Evolutionary conservation across 2,888 invertebrate species (phyloP).

Genomic region (Drosophila acutilabella): DNA sequence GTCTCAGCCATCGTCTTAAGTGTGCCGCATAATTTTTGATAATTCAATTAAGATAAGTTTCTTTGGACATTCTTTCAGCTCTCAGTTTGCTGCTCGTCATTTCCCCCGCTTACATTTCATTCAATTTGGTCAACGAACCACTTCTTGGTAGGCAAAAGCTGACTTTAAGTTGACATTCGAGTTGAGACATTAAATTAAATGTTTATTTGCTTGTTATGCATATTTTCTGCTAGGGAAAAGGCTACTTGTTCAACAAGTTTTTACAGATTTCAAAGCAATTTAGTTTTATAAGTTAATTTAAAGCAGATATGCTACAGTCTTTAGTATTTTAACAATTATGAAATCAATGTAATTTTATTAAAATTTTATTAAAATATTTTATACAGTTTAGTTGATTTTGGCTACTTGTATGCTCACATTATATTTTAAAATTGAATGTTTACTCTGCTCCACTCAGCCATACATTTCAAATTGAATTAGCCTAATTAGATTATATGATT

Average conservation of each 20-base stretch:
- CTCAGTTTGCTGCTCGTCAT: background rate
- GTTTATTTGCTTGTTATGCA: conserved; percentile 66
- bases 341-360: background rate
- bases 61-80: conserved; percentile 39
- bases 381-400: background rate
- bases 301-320: background rate
- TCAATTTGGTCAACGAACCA: conserved; percentile 53
- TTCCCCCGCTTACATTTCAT: conserved; percentile 41
- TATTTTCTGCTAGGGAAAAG: conserved; percentile 32
- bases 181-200: conserved; percentile 66
- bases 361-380: conserved; percentile 8
- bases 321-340: background rate
- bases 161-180: conserved; percentile 51
- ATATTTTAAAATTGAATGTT: conserved; percentile 3
- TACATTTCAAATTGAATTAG: conserved; percentile 51
- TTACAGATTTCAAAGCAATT: background rate
- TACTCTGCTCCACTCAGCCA: conserved; percentile 28
- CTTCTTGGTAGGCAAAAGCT: background rate
- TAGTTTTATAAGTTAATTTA: background rate
- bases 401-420: background rate
- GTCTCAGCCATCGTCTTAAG: conserved; percentile 55
- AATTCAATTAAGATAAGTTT: conserved; percentile 79
- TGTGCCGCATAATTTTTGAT: conserved; percentile 75
- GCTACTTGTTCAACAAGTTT: background rate
- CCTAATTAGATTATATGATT: conserved; percentile 68